These are phyloP conservation scores for Tapirus terrestris DNA, from an alignment of 2,113 vertebrate genomes.

Conservation along the genomic window DNA sequence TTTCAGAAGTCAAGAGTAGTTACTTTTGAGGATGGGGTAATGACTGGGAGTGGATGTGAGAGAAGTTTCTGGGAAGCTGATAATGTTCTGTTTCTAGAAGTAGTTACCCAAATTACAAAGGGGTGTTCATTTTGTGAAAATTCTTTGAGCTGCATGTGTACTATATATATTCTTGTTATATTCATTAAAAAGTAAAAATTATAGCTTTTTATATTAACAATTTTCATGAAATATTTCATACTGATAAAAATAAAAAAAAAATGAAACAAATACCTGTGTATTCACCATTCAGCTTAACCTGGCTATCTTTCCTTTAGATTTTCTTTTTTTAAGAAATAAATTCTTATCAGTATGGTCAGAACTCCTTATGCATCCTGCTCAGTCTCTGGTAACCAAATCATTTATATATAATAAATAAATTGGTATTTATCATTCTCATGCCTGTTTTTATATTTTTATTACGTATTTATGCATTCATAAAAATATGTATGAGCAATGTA, in stretches of 20 bases:
- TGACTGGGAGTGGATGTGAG: not conserved
- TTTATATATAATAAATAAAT: not conserved
- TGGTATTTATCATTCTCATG: not conserved
- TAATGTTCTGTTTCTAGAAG: conserved; percentile 25
- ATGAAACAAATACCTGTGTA: not conserved
- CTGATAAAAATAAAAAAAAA: not conserved
- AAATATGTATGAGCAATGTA: not conserved
- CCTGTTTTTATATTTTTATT: conserved; percentile 18
- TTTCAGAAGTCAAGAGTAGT: not conserved
- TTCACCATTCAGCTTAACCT: not conserved
- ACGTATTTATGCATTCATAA: not conserved
- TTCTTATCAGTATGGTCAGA: not conserved
- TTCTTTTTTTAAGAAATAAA: conserved; percentile 33
- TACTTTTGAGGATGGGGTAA: not conserved
- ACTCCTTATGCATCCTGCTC: not conserved
- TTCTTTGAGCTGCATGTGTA: conserved; percentile 7
- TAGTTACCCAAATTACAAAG: not conserved
- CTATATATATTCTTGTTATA: not conserved
- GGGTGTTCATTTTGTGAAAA: conserved; percentile 21
- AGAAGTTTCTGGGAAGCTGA: not conserved
- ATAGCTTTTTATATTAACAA: not conserved
- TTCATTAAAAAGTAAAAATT: conserved; percentile 17
- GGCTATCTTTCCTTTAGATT: not conserved
- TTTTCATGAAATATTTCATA: conserved; percentile 32
- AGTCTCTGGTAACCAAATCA: not conserved